Percentiles rank a stretch among this genome's conserved stretches.
These are phyloP conservation scores for Heteromurus nitidus DNA, from an alignment of 2,888 invertebrate species.

Conservation along the genomic window DNA sequence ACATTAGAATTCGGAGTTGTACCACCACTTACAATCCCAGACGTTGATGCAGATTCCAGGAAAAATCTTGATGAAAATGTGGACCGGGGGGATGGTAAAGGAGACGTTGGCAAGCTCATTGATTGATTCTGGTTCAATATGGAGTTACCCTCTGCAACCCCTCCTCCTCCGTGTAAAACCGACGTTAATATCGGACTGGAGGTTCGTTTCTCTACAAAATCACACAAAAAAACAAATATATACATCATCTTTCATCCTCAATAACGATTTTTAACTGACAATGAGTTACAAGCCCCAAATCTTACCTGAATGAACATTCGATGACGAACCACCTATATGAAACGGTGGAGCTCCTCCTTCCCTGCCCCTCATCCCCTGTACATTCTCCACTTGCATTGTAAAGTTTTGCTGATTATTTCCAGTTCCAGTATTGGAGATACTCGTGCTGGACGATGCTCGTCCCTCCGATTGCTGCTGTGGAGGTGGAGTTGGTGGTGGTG, in stretches of 20 bases:
- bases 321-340: neutral
- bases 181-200: conserved; percentile 36
- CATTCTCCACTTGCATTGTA: conserved; percentile 37
- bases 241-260: neutral
- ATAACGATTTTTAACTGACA: neutral
- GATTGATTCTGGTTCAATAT: conserved; percentile 78
- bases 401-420: conserved; percentile 24
- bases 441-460: neutral
- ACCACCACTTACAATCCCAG: conserved; percentile 12
- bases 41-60: conserved; percentile 36
- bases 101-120: conserved; percentile 83
- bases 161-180: neutral
- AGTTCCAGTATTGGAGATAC: neutral
- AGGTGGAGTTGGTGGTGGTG: neutral
- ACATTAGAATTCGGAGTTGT: conserved; percentile 9
- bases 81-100: conserved; percentile 80
- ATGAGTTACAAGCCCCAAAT: neutral
- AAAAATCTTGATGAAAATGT: conserved; percentile 59
- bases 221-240: neutral
- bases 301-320: neutral
- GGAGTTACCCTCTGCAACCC: conserved; percentile 25
- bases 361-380: conserved; percentile 3
- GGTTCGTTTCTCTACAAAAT: conserved; percentile 39
- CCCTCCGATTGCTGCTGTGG: conserved; percentile 49
- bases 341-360: neutral